These are phyloP conservation scores for Verasper variegatus DNA, from an alignment of 2,113 vertebrate genomes.

Conservation along the genomic window DNA sequence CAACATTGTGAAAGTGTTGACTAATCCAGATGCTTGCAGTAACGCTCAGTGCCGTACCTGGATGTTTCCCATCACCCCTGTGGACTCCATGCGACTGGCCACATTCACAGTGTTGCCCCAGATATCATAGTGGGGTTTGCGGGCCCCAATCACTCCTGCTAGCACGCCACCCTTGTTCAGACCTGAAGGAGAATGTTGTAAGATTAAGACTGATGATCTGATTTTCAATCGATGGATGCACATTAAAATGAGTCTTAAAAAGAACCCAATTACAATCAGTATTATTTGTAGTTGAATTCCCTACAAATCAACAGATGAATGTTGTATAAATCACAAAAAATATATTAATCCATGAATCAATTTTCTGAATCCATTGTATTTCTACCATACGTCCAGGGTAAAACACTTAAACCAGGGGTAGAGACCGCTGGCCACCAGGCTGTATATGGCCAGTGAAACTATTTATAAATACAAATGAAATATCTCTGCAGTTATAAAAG, in stretches of 20 bases:
- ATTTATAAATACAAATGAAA: no score
- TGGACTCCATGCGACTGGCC: slow-evolving; percentile 98
- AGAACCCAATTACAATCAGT: no score
- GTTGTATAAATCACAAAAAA: no score
- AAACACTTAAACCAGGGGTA: no score
- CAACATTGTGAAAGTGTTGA: neutral
- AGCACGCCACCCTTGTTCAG: slow-evolving; percentile 95
- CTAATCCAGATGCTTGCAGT: neutral
- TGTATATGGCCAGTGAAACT: no score
- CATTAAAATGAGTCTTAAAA: neutral
- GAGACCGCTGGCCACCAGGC: no score
- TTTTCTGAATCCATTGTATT: no score
- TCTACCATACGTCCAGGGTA: no score
- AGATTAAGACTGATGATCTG: neutral
- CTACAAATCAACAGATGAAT: neutral
- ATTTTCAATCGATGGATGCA: neutral
- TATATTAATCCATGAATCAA: no score
- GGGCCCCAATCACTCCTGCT: slow-evolving; percentile 94
- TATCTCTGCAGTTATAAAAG: no score
- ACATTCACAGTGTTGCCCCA: slow-evolving; percentile 99
- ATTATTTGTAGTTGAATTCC: no score
- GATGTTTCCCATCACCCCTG: slow-evolving; percentile 95
- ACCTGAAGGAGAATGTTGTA: slow-evolving; percentile 75
- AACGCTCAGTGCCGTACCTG: slow-evolving; percentile 82
- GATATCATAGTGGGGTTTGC: slow-evolving; percentile 96